These are phyloP conservation scores for Lithophane ornitopus DNA, from an alignment of 2,888 invertebrate genomes.

Conservation along the genomic window DNA sequence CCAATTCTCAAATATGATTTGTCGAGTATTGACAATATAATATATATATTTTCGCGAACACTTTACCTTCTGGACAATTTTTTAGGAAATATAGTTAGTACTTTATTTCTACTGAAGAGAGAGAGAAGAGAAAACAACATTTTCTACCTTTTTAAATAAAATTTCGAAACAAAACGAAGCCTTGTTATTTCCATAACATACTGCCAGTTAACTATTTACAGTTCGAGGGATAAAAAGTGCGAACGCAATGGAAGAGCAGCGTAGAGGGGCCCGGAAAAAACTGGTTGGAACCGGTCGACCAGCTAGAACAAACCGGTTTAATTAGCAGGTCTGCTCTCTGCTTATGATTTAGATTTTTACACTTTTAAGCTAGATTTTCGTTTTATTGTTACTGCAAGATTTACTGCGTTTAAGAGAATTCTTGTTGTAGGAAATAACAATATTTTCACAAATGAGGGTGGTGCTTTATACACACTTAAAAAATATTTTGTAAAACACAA, in stretches of 20 bases:
- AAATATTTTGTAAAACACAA: not conserved
- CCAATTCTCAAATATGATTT: slow-evolving; percentile 55
- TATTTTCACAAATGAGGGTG: not conserved
- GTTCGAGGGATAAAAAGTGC: slow-evolving; percentile 40
- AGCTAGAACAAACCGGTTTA: slow-evolving; percentile 32
- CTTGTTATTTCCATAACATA: slow-evolving; percentile 35
- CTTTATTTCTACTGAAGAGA: slow-evolving; percentile 11
- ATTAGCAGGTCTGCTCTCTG: slow-evolving; percentile 15
- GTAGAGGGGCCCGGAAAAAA: slow-evolving; percentile 23
- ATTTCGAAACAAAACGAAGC: not conserved
- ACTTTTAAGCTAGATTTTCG: not conserved
- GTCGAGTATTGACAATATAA: slow-evolving; percentile 34
- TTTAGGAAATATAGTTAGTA: not conserved
- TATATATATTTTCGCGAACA: slow-evolving; percentile 21
- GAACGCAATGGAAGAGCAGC: slow-evolving; percentile 20
- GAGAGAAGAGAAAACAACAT: no score
- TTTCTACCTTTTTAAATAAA: not conserved
- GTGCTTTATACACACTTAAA: not conserved
- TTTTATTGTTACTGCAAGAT: not conserved
- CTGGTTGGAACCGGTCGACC: not conserved
- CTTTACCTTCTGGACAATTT: slow-evolving; percentile 12
- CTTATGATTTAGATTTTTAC: slow-evolving; percentile 38
- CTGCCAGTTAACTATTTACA: slow-evolving; percentile 40
- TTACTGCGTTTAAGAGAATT: no score
- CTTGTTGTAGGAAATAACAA: no score